Evolutionary conservation across 2,113 vertebrate species (phyloP), one percentile per base, ranked within the genome.

Genomic region (Larimichthys crocea): DNA sequence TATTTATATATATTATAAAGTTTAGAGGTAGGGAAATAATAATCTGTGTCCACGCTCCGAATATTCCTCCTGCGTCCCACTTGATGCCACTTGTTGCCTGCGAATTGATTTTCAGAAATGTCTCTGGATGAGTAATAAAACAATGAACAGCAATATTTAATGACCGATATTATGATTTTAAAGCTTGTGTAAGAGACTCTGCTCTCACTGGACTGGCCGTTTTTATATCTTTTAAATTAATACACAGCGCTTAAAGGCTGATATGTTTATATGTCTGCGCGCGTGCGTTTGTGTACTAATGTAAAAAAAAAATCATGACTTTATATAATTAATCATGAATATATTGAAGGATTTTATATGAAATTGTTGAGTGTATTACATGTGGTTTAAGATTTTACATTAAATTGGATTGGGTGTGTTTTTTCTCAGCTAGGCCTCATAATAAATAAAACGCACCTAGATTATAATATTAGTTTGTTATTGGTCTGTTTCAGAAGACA

Each of bases 61-160:
- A n/a, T 49, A 20, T n/a, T 74, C 17, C 61, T 62, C 48, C 8
- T 20, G 44, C 53, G 8, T 53, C 53, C 56, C 24, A 60, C 46
- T 63, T 60, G 68, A 29, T 85, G 80, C 64, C 89, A 92, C 87
- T 88, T 90, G 91, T 91, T 91, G 90, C 86, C 55, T 72, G 20
- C 15, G 46, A 76, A 73, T 76, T 52, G 4, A 67, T 50, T 70
- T 42, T 5, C 3, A 68, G 12, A 10, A 40, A 57, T 15, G 52
- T 10, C 19, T 79, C 57, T 4, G 42, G n/a, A 66, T 3, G 17
- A 73, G 3, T 31, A 10, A 70, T 35, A 15, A 15, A 1, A 16
- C 5, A 8, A 35, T 14, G 3, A n/a, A 42, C 1, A 19, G 48
- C 6, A 9, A 49, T 24, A 24, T 76, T 62, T 46, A 15, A 50